Conservation (phyloP, 2,797 vertebrate genomes). For the Oreonectes daqikongensis region DNA sequence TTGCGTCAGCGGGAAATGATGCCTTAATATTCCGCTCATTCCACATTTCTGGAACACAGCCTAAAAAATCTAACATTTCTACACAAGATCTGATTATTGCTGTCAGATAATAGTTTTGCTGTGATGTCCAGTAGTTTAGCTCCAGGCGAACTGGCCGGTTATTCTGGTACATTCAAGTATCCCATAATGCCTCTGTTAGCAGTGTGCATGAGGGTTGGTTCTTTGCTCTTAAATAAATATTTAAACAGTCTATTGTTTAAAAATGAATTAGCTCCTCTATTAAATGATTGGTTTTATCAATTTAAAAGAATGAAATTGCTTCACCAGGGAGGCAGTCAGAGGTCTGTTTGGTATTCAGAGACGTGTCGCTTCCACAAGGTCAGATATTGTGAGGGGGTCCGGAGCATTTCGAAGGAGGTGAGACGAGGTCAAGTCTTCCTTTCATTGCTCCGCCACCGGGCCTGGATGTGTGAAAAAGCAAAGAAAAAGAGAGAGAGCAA, state of each 20-base stretch:
- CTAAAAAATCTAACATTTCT: not conserved
- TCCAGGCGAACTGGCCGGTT: not conserved
- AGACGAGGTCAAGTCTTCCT: not conserved
- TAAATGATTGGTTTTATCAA: conserved; percentile 29
- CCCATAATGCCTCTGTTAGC: conserved; percentile 17
- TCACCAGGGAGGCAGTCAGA: not conserved
- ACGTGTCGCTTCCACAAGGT: conserved; percentile 22
- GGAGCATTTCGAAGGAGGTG: conserved; percentile 12
- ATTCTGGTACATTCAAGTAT: conserved; percentile 8
- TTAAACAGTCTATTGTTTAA: conserved; percentile 35
- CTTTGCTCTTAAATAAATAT: conserved; percentile 21
- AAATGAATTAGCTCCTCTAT: conserved; percentile 18
- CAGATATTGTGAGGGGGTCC: conserved; percentile 10
- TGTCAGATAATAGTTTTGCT: conserved; percentile 9
- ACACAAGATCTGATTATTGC: conserved; percentile 22
- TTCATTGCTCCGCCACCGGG: not conserved
- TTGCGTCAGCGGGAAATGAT: not conserved
- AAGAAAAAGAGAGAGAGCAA: not conserved
- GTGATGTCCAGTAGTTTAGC: conserved; percentile 30
- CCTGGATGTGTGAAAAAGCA: conserved; percentile 4
- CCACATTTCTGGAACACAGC: conserved; percentile 5
- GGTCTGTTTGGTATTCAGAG: conserved; percentile 34
- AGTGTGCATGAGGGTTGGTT: not conserved
- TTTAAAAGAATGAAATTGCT: conserved; percentile 16
- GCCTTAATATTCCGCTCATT: not conserved